These are phyloP conservation scores for Glaucopsyche alexis DNA, from an alignment of 2,888 invertebrate genomes.

Conservation along the genomic window DNA sequence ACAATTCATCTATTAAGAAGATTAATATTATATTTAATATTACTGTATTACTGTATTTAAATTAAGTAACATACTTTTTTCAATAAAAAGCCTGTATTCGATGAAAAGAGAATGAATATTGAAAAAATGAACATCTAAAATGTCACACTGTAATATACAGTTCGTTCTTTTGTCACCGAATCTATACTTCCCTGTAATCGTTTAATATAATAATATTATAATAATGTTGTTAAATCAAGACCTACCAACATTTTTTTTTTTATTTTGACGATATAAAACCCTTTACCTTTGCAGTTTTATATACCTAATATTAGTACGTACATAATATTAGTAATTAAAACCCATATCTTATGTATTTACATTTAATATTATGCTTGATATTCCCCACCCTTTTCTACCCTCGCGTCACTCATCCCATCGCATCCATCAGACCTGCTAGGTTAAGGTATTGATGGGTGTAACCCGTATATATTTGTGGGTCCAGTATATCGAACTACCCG, in stretches of 20 bases:
- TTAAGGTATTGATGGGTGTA: constrained; percentile 28
- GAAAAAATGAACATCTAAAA: neutral
- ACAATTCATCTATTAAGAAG: too few species aligned
- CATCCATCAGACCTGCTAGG: constrained; percentile 22
- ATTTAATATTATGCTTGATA: constrained; percentile 2
- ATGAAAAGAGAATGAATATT: neutral
- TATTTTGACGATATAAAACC: neutral
- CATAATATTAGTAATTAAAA: neutral
- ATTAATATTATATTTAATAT: too few species aligned
- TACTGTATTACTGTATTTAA: neutral
- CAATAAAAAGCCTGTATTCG: neutral
- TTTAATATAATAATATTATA: neutral
- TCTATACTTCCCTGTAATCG: neutral
- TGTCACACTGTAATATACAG: neutral
- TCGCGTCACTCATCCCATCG: neutral
- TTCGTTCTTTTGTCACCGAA: neutral
- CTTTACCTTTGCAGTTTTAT: neutral
- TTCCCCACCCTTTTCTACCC: neutral
- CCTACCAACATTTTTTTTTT: neutral
- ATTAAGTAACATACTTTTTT: neutral
- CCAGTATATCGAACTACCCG: constrained; percentile 88
- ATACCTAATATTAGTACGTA: neutral
- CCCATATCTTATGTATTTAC: constrained; percentile 1
- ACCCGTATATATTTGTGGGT: constrained; percentile 44
- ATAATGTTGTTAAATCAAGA: neutral